These are phyloP conservation scores for Drosophila pallidifrons DNA, from an alignment of 1,140 invertebrate genomes.

Conservation along the genomic window DNA sequence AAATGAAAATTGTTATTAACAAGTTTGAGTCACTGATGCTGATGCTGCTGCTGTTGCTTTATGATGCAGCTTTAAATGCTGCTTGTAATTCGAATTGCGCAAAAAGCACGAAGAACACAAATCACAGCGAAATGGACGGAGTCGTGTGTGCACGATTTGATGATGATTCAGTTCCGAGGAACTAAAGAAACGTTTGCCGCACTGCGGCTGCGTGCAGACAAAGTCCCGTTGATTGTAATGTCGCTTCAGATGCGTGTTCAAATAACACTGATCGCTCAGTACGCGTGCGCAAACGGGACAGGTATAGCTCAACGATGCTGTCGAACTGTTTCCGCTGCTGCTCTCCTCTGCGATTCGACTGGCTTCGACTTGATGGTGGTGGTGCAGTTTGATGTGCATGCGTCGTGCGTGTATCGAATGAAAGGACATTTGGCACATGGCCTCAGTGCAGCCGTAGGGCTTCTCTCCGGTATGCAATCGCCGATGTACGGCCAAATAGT, in stretches of 20 bases:
- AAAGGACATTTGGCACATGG: conserved; percentile 50
- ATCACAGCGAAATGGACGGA: conserved; percentile 91
- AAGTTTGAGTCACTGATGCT: background rate
- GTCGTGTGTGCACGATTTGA: conserved; percentile 92
- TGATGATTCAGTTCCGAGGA: conserved; percentile 78
- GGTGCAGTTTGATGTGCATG: conserved; percentile 62
- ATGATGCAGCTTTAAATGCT: conserved; percentile 90
- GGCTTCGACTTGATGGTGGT: conserved; percentile 10
- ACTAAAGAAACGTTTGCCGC: conserved; percentile 72
- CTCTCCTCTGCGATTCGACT: background rate
- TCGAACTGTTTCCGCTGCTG: background rate
- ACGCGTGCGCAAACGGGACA: conserved; percentile 67
- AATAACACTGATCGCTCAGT: conserved; percentile 70
- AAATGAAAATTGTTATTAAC: background rate
- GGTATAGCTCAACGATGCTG: conserved; percentile 55
- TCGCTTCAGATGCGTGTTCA: conserved; percentile 69
- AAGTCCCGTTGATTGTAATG: conserved; percentile 72
- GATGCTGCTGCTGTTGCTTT: conserved; percentile 5
- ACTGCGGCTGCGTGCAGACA: conserved; percentile 50
- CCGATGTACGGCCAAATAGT: conserved; percentile 85
- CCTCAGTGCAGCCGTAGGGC: conserved; percentile 86
- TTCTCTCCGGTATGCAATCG: conserved; percentile 93
- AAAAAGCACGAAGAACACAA: conserved; percentile 91
- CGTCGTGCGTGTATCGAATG: conserved; percentile 74
- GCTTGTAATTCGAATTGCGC: conserved; percentile 94